Evolutionary conservation across 2,797 vertebrate genomes (phyloP).

Genomic region (Loriculus beryllinus): DNA sequence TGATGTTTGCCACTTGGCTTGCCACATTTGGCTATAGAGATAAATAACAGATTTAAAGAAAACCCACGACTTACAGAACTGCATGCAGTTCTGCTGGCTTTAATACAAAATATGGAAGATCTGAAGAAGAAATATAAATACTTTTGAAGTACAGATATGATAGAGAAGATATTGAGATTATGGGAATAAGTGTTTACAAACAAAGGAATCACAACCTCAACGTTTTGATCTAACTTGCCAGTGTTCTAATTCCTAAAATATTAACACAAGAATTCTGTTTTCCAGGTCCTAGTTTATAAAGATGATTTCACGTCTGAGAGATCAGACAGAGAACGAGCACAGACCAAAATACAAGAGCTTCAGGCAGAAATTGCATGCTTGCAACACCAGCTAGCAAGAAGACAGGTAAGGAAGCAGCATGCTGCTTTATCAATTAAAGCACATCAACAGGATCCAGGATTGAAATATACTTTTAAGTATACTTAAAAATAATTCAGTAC

Average conservation of each 20-base stretch:
- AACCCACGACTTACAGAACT: neutral
- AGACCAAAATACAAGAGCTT: slow-evolving; percentile 86
- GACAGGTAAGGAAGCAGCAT: slow-evolving; percentile 77
- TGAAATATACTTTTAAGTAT: neutral
- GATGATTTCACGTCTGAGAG: slow-evolving; percentile 93
- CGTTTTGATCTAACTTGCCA: neutral
- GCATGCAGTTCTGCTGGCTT: neutral
- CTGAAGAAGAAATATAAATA: neutral
- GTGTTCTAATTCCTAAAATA: neutral
- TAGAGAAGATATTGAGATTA: neutral
- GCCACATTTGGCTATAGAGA: neutral
- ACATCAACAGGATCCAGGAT: neutral
- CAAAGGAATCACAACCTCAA: neutral
- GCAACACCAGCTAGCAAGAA: slow-evolving; percentile 75
- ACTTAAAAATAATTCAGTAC: neutral
- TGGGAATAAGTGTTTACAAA: neutral
- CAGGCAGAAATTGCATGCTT: slow-evolving; percentile 81
- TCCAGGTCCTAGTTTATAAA: slow-evolving; percentile 86
- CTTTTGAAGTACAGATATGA: neutral
- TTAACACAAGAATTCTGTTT: neutral
- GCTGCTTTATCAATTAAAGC: neutral
- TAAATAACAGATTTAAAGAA: neutral
- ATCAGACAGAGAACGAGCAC: slow-evolving; percentile 89
- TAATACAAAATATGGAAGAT: neutral
- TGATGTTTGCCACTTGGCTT: neutral